These are phyloP conservation scores for Gallinago solitaria DNA, from an alignment of 2,797 vertebrate species.

Conservation along the genomic window DNA sequence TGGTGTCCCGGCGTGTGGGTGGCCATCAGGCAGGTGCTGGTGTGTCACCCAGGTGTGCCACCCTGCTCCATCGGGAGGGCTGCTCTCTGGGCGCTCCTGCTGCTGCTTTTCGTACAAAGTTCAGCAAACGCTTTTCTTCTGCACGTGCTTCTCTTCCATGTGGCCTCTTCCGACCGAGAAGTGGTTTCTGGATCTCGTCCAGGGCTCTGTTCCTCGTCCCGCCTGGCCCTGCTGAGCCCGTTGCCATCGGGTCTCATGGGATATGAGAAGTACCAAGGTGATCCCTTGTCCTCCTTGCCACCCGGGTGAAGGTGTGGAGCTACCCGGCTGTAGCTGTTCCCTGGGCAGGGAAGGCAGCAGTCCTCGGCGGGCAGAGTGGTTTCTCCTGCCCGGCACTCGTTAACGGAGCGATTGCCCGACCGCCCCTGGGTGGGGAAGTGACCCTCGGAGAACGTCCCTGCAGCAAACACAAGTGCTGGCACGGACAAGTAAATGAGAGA, in stretches of 20 bases:
- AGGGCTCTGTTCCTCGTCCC: rapidly evolving
- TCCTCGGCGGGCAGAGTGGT: background rate
- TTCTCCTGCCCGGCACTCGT: rapidly evolving
- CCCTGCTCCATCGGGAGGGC: background rate
- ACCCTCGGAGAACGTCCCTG: background rate
- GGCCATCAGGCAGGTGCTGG: background rate
- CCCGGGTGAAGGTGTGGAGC: background rate
- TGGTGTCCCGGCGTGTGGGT: rapidly evolving
- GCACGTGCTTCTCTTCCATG: background rate
- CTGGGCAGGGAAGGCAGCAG: rapidly evolving
- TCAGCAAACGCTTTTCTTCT: background rate
- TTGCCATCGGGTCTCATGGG: background rate
- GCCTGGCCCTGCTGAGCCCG: background rate
- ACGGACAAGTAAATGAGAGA: background rate
- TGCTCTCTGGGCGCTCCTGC: background rate
- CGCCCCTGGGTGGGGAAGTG: background rate
- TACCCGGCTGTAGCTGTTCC: background rate
- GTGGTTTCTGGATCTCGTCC: background rate
- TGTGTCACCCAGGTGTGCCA: background rate
- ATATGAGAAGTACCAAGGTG: background rate
- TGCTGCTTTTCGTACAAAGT: background rate
- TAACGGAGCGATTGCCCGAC: background rate
- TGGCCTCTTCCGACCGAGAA: background rate
- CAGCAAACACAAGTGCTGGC: background rate
- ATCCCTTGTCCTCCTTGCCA: background rate